phyloP scores from a whole-genome alignment of 2,113 vertebrate genomes.

The Oncorhynchus clarkii region DNA sequence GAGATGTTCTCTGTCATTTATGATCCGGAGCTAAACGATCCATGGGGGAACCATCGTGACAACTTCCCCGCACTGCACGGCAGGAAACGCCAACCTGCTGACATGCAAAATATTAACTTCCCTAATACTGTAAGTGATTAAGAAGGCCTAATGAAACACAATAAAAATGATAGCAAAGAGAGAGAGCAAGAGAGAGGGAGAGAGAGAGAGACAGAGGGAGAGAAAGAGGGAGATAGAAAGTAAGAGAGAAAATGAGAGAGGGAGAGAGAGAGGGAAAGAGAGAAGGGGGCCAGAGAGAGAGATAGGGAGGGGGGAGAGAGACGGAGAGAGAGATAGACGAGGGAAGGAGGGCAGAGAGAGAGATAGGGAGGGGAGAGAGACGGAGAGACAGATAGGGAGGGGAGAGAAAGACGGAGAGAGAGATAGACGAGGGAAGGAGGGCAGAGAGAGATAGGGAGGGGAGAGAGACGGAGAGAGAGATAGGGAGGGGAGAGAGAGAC shows the following conservation, averaged over 20 bases:
- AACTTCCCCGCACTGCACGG: background rate
- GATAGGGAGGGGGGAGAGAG: too few species aligned
- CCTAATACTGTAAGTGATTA: conserved; percentile 42
- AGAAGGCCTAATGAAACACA: conserved; percentile 50
- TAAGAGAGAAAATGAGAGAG: background rate
- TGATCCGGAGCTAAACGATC: conserved; percentile 12
- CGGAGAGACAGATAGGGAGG: background rate
- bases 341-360: too few species aligned
- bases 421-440: background rate
- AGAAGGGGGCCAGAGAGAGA: background rate
- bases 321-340: too few species aligned
- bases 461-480: background rate
- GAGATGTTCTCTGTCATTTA: conserved; percentile 8
- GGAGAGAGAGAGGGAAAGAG: background rate
- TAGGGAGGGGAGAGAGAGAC: too few species aligned
- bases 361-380: background rate
- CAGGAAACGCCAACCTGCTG: conserved; percentile 22
- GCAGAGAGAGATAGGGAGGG: background rate
- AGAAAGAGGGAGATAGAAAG: background rate
- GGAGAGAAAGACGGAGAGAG: background rate
- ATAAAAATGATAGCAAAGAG: conserved; percentile 50
- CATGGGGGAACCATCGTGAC: background rate
- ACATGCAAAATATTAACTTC: conserved; percentile 31
- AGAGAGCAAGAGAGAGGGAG: background rate
- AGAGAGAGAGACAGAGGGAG: background rate